These are phyloP conservation scores for Pemphigus obesinymphae DNA, from an alignment of 1,140 invertebrate genomes.

Conservation along the genomic window DNA sequence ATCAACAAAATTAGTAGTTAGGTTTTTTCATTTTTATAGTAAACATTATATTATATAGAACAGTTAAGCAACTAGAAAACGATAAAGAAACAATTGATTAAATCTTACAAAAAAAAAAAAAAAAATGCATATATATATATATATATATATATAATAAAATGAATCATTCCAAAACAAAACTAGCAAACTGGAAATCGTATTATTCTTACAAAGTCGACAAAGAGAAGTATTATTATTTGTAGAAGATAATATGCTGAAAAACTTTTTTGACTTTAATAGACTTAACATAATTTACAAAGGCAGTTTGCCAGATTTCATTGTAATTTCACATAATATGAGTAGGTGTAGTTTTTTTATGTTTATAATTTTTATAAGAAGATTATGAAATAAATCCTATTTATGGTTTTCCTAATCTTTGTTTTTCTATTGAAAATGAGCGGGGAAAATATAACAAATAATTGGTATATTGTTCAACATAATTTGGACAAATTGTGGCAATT, in stretches of 20 bases:
- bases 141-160: background rate
- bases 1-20: too few species aligned
- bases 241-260: background rate
- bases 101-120: too few species aligned
- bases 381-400: background rate
- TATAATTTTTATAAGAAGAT: background rate
- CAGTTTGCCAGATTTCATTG: background rate
- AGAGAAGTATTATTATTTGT: background rate
- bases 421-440: background rate
- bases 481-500: too few species aligned
- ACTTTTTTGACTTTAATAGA: background rate
- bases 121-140: background rate
- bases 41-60: background rate
- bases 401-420: background rate
- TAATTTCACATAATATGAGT: background rate
- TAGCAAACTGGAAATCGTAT: background rate
- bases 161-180: background rate
- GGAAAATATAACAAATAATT: background rate
- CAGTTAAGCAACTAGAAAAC: background rate
- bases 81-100: background rate
- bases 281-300: background rate
- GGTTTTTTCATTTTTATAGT: too few species aligned
- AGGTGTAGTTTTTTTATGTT: background rate
- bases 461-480: too few species aligned
- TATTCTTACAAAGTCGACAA: background rate